Conservation (phyloP, 2,113 vertebrate genomes). For the Hemicordylus capensis region DNA sequence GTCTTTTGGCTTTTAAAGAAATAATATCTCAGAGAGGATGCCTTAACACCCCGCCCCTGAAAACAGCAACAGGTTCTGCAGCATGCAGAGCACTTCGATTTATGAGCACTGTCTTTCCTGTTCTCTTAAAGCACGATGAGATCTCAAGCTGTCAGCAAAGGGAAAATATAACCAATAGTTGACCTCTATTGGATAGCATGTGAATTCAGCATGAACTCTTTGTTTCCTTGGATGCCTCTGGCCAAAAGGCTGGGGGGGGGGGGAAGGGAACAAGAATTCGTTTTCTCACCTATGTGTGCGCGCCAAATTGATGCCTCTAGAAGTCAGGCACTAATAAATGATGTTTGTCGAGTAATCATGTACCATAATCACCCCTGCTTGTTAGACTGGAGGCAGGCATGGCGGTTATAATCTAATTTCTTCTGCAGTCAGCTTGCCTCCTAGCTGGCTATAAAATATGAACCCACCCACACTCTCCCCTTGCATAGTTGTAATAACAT, state of each 20-base stretch:
- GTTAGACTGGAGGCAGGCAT: background rate
- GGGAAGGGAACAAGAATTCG: constrained; percentile 10
- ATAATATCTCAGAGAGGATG: background rate
- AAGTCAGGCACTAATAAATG: background rate
- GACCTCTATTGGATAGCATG: constrained; percentile 7
- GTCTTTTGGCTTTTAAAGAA: background rate
- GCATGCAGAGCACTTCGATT: constrained; percentile 11
- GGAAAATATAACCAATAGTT: background rate
- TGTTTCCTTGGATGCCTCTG: constrained; percentile 33
- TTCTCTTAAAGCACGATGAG: background rate
- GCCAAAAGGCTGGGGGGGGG: constrained; percentile 24
- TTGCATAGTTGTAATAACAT: background rate
- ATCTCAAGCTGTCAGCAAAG: constrained; percentile 14
- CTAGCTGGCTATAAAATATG: background rate
- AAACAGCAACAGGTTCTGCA: constrained; percentile 44
- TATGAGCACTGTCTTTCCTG: constrained; percentile 36
- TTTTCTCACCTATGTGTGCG: accelerated
- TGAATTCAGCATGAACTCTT: constrained; percentile 18
- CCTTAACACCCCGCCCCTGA: constrained; percentile 8
- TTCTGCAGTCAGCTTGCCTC: background rate
- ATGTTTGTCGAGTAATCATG: background rate
- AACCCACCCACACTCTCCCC: constrained; percentile 3
- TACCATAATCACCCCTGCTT: accelerated
- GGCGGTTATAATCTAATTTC: background rate
- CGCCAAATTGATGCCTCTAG: background rate